phyloP scores from a whole-genome alignment of 2,888 invertebrate genomes.

The Meteorus colon region DNA sequence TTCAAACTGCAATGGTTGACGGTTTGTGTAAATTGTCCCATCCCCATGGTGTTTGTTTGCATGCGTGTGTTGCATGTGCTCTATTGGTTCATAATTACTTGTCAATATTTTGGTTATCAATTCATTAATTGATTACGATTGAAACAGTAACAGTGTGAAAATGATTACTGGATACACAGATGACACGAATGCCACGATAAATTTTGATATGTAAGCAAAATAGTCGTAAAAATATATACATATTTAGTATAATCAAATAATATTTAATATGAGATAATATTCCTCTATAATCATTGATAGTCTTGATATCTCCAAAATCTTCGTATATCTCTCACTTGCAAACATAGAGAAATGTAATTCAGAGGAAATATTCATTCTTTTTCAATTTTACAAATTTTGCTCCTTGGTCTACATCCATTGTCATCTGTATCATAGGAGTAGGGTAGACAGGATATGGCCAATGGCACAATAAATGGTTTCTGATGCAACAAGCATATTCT shows the following conservation, averaged over 20 bases:
- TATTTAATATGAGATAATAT: not conserved
- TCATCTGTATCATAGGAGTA: too few species aligned
- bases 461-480: too few species aligned
- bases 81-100: slow-evolving; percentile 6
- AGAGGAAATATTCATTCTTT: not conserved
- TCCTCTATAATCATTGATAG: not conserved
- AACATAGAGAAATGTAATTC: not conserved
- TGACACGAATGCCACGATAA: slow-evolving; percentile 60
- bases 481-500: too few species aligned
- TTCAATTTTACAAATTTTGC: not conserved
- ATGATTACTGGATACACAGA: slow-evolving; percentile 59
- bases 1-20: slow-evolving; percentile 60
- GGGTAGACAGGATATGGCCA: too few species aligned
- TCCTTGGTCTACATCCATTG: too few species aligned
- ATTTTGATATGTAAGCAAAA: slow-evolving; percentile 64
- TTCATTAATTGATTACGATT: slow-evolving; percentile 22
- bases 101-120: slow-evolving; percentile 32
- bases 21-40: not conserved
- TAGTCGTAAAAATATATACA: too few species aligned
- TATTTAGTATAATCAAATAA: not conserved
- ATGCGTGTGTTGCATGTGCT: slow-evolving; percentile 28
- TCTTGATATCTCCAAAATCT: not conserved
- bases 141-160: slow-evolving; percentile 22
- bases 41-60: slow-evolving; percentile 35
- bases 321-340: not conserved